Percentiles rank a stretch among this genome's conserved stretches.
Evolutionary conservation across 2,113 vertebrate species (phyloP).

Genomic region (Lepidothrix coronata): DNA sequence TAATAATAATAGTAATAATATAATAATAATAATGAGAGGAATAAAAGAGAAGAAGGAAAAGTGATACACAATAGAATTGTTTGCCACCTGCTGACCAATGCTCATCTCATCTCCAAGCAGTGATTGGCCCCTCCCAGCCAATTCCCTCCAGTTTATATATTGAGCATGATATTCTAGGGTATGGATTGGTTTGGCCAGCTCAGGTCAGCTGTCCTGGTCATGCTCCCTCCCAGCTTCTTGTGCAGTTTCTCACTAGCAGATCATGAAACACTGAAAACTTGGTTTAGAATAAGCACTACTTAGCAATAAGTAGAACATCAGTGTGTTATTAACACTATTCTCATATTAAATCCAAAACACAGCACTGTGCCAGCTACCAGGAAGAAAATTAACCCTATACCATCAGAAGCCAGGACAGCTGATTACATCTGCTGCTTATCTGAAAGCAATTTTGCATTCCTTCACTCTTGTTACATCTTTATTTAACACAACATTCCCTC

Average conservation of each 20-base stretch:
- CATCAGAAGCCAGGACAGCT: neutral
- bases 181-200: neutral
- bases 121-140: fast-evolving
- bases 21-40: neutral
- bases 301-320: neutral
- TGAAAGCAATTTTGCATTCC: neutral
- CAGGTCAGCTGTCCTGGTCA: neutral
- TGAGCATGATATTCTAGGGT: neutral
- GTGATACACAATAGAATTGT: neutral
- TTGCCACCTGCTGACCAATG: neutral
- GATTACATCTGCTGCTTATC: neutral
- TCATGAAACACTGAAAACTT: neutral
- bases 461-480: neutral
- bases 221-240: neutral
- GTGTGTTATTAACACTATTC: too few species aligned
- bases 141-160: neutral
- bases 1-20: neutral
- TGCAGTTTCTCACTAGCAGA: neutral
- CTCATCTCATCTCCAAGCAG: fast-evolving
- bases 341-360: neutral
- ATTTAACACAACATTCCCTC: neutral
- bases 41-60: neutral
- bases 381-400: neutral
- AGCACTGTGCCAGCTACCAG: neutral
- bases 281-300: neutral